Evolutionary conservation across 2,797 vertebrate genomes (phyloP).

Genomic region (Orestias chungarensis): DNA sequence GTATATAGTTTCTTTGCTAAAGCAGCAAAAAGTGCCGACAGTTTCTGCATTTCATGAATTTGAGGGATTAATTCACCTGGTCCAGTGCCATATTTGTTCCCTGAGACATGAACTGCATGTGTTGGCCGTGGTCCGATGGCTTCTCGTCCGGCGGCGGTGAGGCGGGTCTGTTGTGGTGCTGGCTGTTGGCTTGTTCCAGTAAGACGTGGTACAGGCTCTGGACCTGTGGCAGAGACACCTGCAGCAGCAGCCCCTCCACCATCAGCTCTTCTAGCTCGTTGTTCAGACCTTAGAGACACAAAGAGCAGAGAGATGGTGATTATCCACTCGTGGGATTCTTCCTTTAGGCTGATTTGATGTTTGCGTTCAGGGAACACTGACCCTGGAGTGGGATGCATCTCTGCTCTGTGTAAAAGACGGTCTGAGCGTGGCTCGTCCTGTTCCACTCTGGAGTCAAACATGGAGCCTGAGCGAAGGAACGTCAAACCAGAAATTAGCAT

Average conservation of each 20-base stretch:
- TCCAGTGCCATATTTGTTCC: constrained; percentile 58
- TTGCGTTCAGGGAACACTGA: constrained; percentile 61
- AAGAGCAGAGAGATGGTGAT: not conserved
- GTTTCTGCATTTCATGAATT: not conserved
- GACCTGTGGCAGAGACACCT: constrained; percentile 93
- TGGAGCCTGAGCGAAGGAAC: constrained; percentile 64
- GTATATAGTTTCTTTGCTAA: not conserved
- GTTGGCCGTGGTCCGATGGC: constrained; percentile 64
- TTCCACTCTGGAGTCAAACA: constrained; percentile 86
- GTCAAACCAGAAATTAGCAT: constrained; percentile 23
- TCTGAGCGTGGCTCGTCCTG: constrained; percentile 76
- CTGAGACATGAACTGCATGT: constrained; percentile 69
- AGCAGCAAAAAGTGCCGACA: not conserved
- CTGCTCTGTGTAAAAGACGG: constrained; percentile 86
- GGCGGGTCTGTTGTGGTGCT: constrained; percentile 63
- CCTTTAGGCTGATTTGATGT: not conserved
- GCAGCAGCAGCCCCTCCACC: constrained; percentile 96
- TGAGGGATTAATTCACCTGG: constrained; percentile 60
- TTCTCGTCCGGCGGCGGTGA: constrained; percentile 62
- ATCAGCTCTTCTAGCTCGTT: constrained; percentile 90
- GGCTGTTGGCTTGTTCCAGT: constrained; percentile 80
- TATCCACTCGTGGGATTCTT: not conserved
- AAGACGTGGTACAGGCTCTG: constrained; percentile 88
- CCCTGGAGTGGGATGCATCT: constrained; percentile 89
- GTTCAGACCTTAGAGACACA: constrained; percentile 80